phyloP scores from a whole-genome alignment of 1,140 invertebrate species.

The Aphelenchoides avenae region DNA sequence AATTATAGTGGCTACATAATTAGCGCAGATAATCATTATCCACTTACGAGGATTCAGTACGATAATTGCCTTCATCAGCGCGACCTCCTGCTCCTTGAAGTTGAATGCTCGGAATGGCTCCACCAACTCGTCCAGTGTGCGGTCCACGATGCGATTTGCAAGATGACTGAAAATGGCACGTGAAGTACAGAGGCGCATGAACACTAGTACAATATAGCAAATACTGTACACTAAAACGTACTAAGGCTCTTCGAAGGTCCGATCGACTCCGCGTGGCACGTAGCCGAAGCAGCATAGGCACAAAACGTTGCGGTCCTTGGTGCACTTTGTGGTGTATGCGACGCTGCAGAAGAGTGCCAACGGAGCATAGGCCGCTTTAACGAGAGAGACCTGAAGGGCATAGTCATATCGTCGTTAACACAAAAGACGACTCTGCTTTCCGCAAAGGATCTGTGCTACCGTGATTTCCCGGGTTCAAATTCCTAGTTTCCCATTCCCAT shows the following conservation, averaged over 20 bases:
- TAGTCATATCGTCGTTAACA: neutral
- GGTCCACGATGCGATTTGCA: constrained; percentile 55
- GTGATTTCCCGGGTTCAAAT: constrained; percentile 4
- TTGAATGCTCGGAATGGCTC: constrained; percentile 55
- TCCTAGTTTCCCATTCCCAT: no score
- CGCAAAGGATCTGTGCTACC: no score
- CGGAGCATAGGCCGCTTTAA: constrained; percentile 54
- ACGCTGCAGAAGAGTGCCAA: constrained; percentile 39
- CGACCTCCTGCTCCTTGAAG: constrained; percentile 57
- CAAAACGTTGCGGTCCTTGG: constrained; percentile 36
- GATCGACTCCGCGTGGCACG: constrained; percentile 31
- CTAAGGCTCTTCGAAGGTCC: constrained; percentile 36
- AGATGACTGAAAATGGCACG: constrained; percentile 43
- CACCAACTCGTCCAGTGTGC: constrained; percentile 52
- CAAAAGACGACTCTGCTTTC: neutral
- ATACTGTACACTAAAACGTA: constrained; percentile 8
- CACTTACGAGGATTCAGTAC: constrained; percentile 51
- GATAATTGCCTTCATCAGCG: constrained; percentile 57
- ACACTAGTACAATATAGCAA: neutral
- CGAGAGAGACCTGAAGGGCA: constrained; percentile 42
- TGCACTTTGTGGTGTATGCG: constrained; percentile 27
- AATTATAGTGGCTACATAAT: constrained; percentile 14
- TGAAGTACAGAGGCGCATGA: constrained; percentile 8
- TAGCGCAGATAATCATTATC: constrained; percentile 11
- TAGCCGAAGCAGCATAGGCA: constrained; percentile 37